Conservation (phyloP, 2,113 vertebrate species). For the Campylomormyrus tamandua region DNA sequence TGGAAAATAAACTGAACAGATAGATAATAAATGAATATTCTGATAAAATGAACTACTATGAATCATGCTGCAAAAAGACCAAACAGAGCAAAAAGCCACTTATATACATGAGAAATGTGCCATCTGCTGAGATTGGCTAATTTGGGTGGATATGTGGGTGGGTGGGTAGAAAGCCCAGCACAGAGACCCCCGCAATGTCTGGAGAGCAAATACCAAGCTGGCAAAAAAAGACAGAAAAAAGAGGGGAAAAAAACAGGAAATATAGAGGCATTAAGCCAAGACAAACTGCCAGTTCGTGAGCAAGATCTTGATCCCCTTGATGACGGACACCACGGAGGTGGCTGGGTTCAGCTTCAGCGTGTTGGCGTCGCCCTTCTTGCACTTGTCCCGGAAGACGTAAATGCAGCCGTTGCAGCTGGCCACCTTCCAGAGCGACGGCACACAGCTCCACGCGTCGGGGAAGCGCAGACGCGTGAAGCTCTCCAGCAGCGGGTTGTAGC, state of each 20-base stretch:
- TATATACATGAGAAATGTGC: neutral
- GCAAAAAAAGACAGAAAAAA: neutral
- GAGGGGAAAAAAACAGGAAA: neutral
- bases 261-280: conserved; percentile 65
- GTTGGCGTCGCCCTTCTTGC: conserved; percentile 92
- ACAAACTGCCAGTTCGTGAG: conserved; percentile 97
- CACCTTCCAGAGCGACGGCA: conserved; percentile 93
- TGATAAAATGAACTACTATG: neutral
- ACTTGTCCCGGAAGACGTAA: conserved; percentile 91
- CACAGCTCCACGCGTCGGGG: conserved; percentile 89
- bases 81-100: neutral
- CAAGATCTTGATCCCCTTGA: conserved; percentile 87
- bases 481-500: conserved; percentile 92
- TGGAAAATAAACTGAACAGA: neutral
- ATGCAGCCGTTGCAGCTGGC: conserved; percentile 97
- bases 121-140: neutral
- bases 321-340: conserved; percentile 88
- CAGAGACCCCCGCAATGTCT: neutral
- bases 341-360: conserved; percentile 95
- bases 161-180: neutral
- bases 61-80: neutral
- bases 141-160: neutral
- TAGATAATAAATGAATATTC: neutral
- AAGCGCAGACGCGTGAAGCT: conserved; percentile 93
- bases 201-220: neutral